phyloP scores from a whole-genome alignment of 1,140 invertebrate species.

The Camponotus pennsylvanicus region DNA sequence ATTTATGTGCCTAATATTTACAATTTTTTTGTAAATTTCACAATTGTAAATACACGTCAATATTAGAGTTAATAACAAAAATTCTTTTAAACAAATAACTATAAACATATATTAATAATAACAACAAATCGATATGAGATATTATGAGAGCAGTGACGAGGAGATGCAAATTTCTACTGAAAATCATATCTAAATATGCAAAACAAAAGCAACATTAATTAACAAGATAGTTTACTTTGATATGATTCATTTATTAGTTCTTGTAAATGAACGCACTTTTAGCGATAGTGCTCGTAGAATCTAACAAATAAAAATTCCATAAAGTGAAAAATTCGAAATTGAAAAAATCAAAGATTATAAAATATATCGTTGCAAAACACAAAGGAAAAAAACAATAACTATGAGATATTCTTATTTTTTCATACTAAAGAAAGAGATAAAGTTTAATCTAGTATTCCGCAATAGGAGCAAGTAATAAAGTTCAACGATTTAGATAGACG shows the following conservation, averaged over 20 bases:
- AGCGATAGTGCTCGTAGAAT: neutral
- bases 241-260: neutral
- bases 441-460: conserved; percentile 1
- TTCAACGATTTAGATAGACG: conserved; percentile 11
- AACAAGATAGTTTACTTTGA: neutral
- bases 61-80: neutral
- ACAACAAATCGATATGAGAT: neutral
- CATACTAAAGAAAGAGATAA: neutral
- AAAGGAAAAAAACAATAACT: neutral
- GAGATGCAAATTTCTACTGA: neutral
- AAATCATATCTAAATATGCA: neutral
- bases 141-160: neutral
- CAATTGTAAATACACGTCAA: neutral
- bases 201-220: neutral
- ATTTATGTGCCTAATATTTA: too few relatives aligned
- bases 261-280: neutral
- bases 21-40: too few relatives aligned
- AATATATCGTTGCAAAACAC: neutral
- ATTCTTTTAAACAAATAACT: neutral
- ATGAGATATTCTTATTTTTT: neutral
- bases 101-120: neutral
- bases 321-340: neutral
- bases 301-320: neutral
- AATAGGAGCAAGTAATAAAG: neutral
- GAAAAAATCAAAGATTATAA: neutral